Evolutionary conservation across 2,888 invertebrate species (phyloP), one percentile per base, ranked within the genome.

Genomic region (Lasioglossum zephyrum): DNA sequence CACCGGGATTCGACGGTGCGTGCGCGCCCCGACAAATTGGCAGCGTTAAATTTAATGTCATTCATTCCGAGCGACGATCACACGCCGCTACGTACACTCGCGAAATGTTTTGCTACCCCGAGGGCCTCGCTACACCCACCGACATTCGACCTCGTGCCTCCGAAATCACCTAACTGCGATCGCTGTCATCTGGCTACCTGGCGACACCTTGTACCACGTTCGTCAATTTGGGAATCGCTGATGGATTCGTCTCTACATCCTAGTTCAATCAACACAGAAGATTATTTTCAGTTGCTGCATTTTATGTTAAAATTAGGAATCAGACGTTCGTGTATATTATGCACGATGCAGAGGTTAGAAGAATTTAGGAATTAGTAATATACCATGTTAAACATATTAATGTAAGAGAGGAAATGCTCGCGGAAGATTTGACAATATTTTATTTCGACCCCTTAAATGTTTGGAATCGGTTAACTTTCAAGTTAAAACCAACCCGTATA

Each of bases 31-130:
- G 92, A 93, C 93, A 92, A 93, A 94, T 93, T 92, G 91, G 89
- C 91, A 89, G 89, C 92, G 92, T 93, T 94, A 92, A 92, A 93
- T 93, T 93, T 93, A 92, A 93, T 92, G 92, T 92, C 92, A 92
- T 92, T 93, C 92, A 91, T 93, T 92, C 73, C 78, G 76, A 73
- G 74, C 85, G 80, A 76, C 79, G 79, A 79, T 84, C 85, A 70
- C 47, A n/a, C 75, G 41, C 22, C 57, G 70, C 49, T 75, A 60
- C 70, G 73, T 76, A 57, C 74, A 66, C 78, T 44, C 57, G 73
- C 74, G 77, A 53, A 84, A 79, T 75, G 74, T 86, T 86, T 81
- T 84, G 81, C 87, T 77, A 49, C 36, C 26, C 13, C 47, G 44
- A 49, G 22, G 41, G 70, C 6, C 39, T 9, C 22, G 41, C 70